phyloP scores from a whole-genome alignment of 35 echinoderm and acorn worm genomes.

The Holothuria glaberrima region DNA sequence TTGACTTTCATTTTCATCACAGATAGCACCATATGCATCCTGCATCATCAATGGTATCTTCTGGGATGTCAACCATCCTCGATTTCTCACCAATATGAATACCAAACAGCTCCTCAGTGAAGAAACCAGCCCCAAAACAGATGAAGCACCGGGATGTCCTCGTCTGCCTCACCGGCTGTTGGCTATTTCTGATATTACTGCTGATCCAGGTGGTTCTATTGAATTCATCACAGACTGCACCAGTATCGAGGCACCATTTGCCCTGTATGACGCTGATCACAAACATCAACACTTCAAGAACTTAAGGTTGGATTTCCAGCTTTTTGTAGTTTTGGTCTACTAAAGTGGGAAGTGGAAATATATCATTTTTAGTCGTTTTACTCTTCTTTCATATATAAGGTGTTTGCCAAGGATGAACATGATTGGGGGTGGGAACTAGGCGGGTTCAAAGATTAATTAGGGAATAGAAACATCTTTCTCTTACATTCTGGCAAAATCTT shows the following conservation, averaged over 20 bases:
- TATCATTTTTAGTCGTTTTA: too few species aligned
- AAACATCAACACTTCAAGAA: slow-evolving; percentile 95
- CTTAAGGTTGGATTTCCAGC: slow-evolving; percentile 59
- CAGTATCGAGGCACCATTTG: slow-evolving; percentile 89
- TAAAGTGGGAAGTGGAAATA: too few species aligned
- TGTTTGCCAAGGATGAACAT: too few species aligned
- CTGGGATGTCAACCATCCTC: slow-evolving; percentile 91
- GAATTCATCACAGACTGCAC: slow-evolving; percentile 93
- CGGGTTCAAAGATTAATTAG: too few species aligned
- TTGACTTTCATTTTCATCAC: too few species aligned
- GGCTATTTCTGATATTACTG: slow-evolving; percentile 97
- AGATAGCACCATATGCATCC: slow-evolving; percentile 97
- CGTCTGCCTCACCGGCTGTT: slow-evolving; percentile 89
- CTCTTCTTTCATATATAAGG: too few species aligned
- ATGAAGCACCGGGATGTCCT: slow-evolving; percentile 75
- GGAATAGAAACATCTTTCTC: too few species aligned
- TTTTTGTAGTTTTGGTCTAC: too few species aligned
- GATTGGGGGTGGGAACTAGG: too few species aligned
- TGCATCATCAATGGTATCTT: slow-evolving; percentile 98
- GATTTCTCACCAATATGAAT: slow-evolving; percentile 94
- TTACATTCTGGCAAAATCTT: too few species aligned
- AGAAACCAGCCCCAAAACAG: slow-evolving; percentile 62
- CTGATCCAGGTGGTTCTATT: slow-evolving; percentile 94
- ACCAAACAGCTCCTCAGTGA: slow-evolving; percentile 82
- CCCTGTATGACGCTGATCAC: slow-evolving; percentile 84